phyloP scores from a whole-genome alignment of 1,140 invertebrate species.

The Leptinotarsa undecemlineata region DNA sequence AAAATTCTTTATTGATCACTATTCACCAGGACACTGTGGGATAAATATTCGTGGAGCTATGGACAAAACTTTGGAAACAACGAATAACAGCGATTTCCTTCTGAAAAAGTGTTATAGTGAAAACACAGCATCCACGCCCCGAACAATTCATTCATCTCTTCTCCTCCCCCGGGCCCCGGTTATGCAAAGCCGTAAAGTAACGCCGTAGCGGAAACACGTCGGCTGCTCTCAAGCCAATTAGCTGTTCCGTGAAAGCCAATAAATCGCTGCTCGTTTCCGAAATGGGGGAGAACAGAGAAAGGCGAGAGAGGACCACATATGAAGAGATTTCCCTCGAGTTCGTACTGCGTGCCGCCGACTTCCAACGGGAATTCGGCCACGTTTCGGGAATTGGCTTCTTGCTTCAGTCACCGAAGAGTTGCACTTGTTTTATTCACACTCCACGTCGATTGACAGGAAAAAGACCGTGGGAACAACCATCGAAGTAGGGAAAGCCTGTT shows the following conservation, averaged over 20 bases:
- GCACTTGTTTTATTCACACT: neutral
- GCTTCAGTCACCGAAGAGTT: neutral
- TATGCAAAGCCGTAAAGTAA: conserved; percentile 19
- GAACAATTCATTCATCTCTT: neutral
- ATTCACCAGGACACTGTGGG: too few relatives aligned
- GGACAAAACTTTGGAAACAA: too few relatives aligned
- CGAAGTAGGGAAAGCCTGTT: neutral
- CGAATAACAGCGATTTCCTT: too few relatives aligned
- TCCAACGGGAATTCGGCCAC: conserved; percentile 14
- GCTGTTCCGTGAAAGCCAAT: conserved; percentile 35
- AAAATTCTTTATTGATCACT: too few relatives aligned
- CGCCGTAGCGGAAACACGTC: conserved; percentile 24
- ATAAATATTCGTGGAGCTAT: too few relatives aligned
- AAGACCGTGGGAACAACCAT: conserved; percentile 13
- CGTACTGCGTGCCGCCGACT: neutral
- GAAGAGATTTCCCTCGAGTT: conserved; percentile 42
- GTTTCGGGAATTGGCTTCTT: neutral
- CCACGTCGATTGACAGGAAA: neutral
- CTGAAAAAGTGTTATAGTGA: neutral
- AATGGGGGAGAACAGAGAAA: conserved; percentile 30
- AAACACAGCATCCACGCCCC: neutral
- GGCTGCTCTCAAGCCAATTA: conserved; percentile 38
- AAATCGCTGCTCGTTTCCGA: conserved; percentile 41
- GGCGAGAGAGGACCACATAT: conserved; percentile 32
- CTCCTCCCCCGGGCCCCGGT: neutral